phyloP scores from a whole-genome alignment of 2,888 invertebrate species.

The Orthosia cruda region DNA sequence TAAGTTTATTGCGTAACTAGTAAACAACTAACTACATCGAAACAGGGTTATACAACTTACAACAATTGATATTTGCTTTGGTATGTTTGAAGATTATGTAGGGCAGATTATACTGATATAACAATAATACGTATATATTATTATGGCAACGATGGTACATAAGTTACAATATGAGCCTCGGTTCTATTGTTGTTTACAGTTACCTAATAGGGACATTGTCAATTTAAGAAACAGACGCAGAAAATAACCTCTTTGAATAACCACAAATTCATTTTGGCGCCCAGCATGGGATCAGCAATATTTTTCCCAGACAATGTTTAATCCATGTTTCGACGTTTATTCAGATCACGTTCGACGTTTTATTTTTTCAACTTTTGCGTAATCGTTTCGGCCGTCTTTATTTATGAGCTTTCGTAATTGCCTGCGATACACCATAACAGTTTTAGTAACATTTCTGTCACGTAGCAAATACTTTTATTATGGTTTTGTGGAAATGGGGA shows the following conservation, averaged over 20 bases:
- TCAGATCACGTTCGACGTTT: conserved; percentile 52
- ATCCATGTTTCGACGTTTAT: conserved; percentile 32
- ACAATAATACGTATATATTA: no score
- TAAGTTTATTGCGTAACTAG: conserved; percentile 1
- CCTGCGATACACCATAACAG: background rate
- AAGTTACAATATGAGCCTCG: no score
- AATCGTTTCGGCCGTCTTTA: conserved; percentile 37
- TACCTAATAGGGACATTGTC: no score
- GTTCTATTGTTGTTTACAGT: no score
- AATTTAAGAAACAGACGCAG: no score
- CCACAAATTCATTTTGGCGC: conserved; percentile 18
- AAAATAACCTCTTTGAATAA: background rate
- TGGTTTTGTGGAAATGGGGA: conserved; percentile 8
- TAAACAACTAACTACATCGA: conserved; percentile 19
- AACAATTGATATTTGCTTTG: background rate
- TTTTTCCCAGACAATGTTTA: conserved; percentile 9
- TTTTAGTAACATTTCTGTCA: conserved; percentile 30
- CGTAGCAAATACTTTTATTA: conserved; percentile 28
- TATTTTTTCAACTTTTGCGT: conserved; percentile 54
- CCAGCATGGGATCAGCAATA: conserved; percentile 29
- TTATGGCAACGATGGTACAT: no score
- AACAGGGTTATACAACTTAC: background rate
- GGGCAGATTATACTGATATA: background rate
- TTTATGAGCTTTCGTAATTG: conserved; percentile 40
- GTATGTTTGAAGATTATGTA: background rate